Percentiles rank a stretch among this genome's conserved stretches.
Evolutionary conservation across 2,113 vertebrate genomes (phyloP).

Genomic region (Leptocoma aspasia): DNA sequence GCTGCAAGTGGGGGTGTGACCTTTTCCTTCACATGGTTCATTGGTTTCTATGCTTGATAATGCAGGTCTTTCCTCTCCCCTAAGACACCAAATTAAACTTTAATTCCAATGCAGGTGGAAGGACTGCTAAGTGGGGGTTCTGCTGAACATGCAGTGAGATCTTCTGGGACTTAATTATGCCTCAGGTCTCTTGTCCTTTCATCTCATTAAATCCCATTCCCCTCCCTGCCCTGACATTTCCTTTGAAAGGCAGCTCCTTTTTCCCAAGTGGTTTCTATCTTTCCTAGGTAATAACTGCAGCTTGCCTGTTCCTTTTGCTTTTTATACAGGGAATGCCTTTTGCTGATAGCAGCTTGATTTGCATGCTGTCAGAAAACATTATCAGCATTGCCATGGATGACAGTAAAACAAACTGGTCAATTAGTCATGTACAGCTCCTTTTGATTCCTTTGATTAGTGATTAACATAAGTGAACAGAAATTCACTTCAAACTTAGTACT

Average conservation of each 20-base stretch:
- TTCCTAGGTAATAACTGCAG: neutral
- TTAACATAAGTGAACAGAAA: constrained; percentile 57
- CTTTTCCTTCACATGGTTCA: neutral
- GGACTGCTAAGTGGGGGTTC: neutral
- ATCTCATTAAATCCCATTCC: constrained; percentile 5
- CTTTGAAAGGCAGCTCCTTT: neutral
- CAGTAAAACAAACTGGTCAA: constrained; percentile 13
- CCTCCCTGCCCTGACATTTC: constrained; percentile 1
- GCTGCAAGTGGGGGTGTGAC: neutral
- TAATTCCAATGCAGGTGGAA: constrained; percentile 42
- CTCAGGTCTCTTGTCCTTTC: constrained; percentile 6
- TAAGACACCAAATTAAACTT: constrained; percentile 64
- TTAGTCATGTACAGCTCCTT: constrained; percentile 44
- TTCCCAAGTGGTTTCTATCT: neutral
- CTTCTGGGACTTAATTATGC: constrained; percentile 58
- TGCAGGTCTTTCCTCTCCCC: constrained; percentile 24
- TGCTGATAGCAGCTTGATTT: constrained; percentile 32
- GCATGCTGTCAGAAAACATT: neutral
- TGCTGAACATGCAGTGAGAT: neutral
- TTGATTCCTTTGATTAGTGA: constrained; percentile 34
- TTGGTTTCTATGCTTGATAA: constrained; percentile 11
- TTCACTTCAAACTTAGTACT: constrained; percentile 39
- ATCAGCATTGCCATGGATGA: neutral
- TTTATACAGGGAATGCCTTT: neutral
- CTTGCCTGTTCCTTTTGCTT: neutral